These are phyloP conservation scores for Keiferia lycopersicella DNA, from an alignment of 2,888 invertebrate species.

Conservation along the genomic window DNA sequence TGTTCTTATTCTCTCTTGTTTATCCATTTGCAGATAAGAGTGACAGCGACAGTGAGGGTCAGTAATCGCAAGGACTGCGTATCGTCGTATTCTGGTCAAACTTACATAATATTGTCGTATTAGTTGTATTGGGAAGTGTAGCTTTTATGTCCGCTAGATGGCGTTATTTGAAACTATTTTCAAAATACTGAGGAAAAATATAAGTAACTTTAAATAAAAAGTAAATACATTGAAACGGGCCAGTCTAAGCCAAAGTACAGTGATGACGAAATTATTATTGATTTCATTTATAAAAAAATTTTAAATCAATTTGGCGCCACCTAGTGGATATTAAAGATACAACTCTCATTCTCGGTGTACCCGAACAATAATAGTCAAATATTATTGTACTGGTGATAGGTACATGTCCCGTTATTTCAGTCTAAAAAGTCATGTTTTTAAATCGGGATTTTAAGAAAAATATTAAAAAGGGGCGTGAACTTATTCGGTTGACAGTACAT, in stretches of 20 bases:
- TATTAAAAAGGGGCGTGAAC: conserved; percentile 2
- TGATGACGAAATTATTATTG: background rate
- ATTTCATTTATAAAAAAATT: background rate
- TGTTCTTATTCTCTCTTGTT: conserved; percentile 27
- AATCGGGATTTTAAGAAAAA: background rate
- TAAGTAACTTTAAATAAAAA: background rate
- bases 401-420: conserved; percentile 7
- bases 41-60: conserved; percentile 97
- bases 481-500: conserved; percentile 18
- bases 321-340: conserved; percentile 1
- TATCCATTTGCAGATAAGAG: conserved; percentile 88
- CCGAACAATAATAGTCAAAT: conserved; percentile 49
- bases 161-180: background rate
- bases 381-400: conserved; percentile 40
- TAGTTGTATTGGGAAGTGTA: conserved; percentile 54
- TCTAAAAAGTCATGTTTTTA: background rate
- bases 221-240: background rate
- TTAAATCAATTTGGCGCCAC: background rate
- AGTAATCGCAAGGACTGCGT: conserved; percentile 81
- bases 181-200: background rate
- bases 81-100: conserved; percentile 79
- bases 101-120: conserved; percentile 72
- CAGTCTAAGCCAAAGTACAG: background rate
- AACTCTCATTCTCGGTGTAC: conserved; percentile 51
- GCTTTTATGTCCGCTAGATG: conserved; percentile 8